phyloP scores from a whole-genome alignment of 2,113 vertebrate species.

The Leptosomus discolor region DNA sequence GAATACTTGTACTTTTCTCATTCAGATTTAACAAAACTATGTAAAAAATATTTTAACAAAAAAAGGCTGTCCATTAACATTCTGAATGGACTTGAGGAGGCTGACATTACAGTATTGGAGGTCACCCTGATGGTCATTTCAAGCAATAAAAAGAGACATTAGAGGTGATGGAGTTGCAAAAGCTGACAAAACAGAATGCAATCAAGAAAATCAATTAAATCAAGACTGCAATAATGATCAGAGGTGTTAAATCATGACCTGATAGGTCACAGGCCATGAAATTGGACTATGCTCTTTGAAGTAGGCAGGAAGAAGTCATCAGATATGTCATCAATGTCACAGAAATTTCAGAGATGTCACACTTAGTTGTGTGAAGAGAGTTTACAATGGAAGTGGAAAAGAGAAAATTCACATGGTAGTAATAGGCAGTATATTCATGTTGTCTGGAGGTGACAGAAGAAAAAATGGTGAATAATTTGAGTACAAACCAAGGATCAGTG shows the following conservation, averaged over 20 bases:
- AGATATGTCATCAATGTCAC: slow-evolving; percentile 27
- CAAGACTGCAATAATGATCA: neutral
- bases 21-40: neutral
- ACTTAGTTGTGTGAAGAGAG: neutral
- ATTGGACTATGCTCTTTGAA: neutral
- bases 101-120: neutral
- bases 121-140: neutral
- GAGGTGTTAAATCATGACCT: slow-evolving; percentile 5
- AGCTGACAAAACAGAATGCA: slow-evolving; percentile 26
- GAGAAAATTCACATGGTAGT: neutral
- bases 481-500: neutral
- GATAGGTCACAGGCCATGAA: neutral
- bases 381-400: neutral
- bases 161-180: neutral
- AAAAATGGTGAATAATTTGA: neutral
- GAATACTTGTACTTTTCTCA: neutral
- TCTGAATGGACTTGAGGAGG: neutral
- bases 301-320: neutral
- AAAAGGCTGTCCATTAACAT: neutral
- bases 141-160: neutral
- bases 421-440: neutral
- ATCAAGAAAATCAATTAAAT: slow-evolving; percentile 33
- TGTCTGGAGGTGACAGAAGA: neutral
- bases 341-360: slow-evolving; percentile 39
- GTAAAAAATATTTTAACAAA: neutral